A percentile compares a stretch with the other conserved stretches of the same genome.
Evolutionary conservation across 2,888 invertebrate species (phyloP).

Genomic region (Agrotis ipsilon): DNA sequence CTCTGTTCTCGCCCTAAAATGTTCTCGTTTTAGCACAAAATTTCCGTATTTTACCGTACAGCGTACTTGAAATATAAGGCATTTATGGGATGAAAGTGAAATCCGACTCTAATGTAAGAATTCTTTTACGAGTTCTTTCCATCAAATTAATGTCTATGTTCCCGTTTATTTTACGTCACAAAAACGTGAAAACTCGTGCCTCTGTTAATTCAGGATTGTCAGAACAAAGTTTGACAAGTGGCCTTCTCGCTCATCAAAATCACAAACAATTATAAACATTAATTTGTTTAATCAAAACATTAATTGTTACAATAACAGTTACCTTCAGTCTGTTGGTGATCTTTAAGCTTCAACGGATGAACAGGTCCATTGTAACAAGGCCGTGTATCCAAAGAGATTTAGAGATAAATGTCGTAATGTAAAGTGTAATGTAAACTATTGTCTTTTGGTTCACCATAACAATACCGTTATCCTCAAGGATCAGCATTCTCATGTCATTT

Average conservation of each 20-base stretch:
- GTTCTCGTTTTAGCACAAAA: too few relatives aligned
- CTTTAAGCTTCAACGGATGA: background rate
- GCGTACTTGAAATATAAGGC: too few relatives aligned
- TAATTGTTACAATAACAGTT: background rate
- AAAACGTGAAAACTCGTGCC: too few relatives aligned
- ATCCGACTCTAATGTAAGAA: too few relatives aligned
- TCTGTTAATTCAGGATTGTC: background rate
- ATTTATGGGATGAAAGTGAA: too few relatives aligned
- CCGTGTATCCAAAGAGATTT: conserved; percentile 3
- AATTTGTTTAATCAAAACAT: conserved; percentile 5
- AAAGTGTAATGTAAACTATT: conserved; percentile 6
- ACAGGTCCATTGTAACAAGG: conserved; percentile 22
- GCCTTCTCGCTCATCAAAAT: conserved; percentile 3
- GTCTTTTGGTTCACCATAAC: conserved; percentile 8
- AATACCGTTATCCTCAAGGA: conserved; percentile 9
- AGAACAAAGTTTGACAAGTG: background rate
- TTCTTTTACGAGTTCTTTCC: too few relatives aligned
- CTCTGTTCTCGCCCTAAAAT: too few relatives aligned
- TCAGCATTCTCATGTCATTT: background rate
- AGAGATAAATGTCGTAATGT: conserved; percentile 12
- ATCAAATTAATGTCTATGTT: too few relatives aligned
- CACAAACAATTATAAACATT: background rate
- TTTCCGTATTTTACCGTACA: too few relatives aligned
- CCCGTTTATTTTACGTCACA: too few relatives aligned
- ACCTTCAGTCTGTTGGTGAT: background rate